Percentiles rank a stretch among this genome's conserved stretches.
phyloP scores from a whole-genome alignment of 2,888 invertebrate genomes.

The Aphodius sticticus region DNA sequence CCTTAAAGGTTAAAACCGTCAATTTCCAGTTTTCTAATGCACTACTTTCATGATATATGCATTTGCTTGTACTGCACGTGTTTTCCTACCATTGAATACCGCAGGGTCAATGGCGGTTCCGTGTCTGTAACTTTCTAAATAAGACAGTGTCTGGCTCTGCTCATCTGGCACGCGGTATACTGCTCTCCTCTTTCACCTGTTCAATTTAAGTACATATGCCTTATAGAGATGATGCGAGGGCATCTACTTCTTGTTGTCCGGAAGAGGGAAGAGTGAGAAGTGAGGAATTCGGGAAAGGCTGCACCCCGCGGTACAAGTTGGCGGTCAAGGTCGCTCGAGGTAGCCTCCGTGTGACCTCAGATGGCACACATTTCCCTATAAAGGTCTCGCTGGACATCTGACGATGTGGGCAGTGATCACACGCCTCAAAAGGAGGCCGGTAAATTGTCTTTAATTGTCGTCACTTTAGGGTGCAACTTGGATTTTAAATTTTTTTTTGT shows the following conservation, averaged over 20 bases:
- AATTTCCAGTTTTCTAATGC: background rate
- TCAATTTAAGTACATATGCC: slow-evolving; percentile 18
- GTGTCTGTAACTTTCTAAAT: background rate
- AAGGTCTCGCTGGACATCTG: slow-evolving; percentile 20
- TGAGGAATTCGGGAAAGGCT: slow-evolving; percentile 28
- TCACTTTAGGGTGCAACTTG: no score
- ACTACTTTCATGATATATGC: background rate
- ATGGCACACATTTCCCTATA: slow-evolving; percentile 36
- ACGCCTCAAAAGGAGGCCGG: background rate
- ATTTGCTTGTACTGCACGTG: background rate
- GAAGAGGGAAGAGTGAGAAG: background rate
- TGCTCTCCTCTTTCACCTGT: slow-evolving; percentile 21
- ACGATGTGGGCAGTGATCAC: background rate
- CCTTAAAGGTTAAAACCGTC: background rate
- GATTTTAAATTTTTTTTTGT: no score
- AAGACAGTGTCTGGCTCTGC: background rate
- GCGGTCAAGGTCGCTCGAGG: slow-evolving; percentile 39
- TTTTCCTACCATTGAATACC: background rate
- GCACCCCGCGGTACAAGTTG: slow-evolving; percentile 28
- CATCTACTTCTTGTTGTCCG: background rate
- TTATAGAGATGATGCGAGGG: background rate
- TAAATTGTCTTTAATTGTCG: no score
- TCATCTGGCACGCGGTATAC: background rate
- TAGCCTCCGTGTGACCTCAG: slow-evolving; percentile 35
- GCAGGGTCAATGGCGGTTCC: background rate